Percentiles rank a stretch among this genome's conserved stretches.
These are phyloP conservation scores for Margaritifera margaritifera DNA, from an alignment of 2,888 invertebrate genomes.

Conservation along the genomic window DNA sequence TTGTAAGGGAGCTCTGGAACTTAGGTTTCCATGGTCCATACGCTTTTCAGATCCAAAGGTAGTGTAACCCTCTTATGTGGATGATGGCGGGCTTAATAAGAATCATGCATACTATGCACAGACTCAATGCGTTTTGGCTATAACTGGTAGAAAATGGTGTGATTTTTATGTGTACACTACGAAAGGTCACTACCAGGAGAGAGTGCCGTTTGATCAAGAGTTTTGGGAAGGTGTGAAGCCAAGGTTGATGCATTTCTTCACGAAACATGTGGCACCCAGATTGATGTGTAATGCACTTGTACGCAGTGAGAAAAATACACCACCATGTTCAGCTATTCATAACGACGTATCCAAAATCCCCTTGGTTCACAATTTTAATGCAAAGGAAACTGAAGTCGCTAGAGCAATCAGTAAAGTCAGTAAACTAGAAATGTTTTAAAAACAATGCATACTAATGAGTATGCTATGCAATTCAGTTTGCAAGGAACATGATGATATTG, in stretches of 20 bases:
- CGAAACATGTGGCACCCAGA: background rate
- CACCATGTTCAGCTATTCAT: too few species aligned
- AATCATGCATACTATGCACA: constrained; percentile 7
- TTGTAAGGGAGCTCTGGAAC: constrained; percentile 8
- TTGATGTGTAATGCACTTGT: background rate
- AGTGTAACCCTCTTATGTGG: too few species aligned
- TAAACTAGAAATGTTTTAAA: too few species aligned
- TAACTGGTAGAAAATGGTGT: constrained; percentile 17
- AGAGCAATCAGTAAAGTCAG: too few species aligned
- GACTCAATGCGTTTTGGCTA: constrained; percentile 18
- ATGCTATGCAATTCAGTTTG: too few species aligned
- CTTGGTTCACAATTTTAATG: too few species aligned
- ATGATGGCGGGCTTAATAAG: too few species aligned
- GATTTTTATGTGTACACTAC: constrained; percentile 11
- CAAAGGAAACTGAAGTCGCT: too few species aligned
- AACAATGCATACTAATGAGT: too few species aligned
- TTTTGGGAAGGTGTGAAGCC: background rate
- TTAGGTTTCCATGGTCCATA: background rate
- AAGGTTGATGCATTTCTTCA: constrained; percentile 3
- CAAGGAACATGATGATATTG: background rate
- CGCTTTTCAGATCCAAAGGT: too few species aligned
- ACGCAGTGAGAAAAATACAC: too few species aligned
- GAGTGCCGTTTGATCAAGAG: constrained; percentile 7
- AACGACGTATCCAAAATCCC: too few species aligned
- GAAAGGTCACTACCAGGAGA: constrained; percentile 2